Evolutionary conservation across 2,113 vertebrate genomes (phyloP).

Genomic region (Aptenodytes patagonicus): DNA sequence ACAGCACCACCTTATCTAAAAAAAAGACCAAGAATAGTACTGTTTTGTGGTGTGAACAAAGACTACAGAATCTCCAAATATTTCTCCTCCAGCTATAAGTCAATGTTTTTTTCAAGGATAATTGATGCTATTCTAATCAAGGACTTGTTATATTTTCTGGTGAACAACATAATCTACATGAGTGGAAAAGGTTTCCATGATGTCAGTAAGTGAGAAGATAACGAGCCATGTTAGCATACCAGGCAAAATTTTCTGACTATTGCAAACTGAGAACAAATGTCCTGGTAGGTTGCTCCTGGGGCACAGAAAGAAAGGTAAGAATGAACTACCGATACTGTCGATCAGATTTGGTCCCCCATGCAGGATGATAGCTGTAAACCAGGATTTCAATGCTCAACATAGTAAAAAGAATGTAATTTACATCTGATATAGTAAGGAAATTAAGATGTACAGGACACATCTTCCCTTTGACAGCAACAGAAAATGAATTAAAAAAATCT

Average conservation of each 20-base stretch:
- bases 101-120: not conserved
- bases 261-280: not conserved
- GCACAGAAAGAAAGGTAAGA: not conserved
- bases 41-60: not conserved
- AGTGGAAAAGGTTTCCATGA: not conserved
- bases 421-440: not conserved
- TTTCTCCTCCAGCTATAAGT: not conserved
- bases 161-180: not conserved
- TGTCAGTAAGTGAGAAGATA: not conserved
- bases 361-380: not conserved
- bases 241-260: not conserved
- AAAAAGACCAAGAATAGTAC: not conserved
- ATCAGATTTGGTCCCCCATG: not conserved
- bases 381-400: not conserved
- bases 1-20: not conserved
- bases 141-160: not conserved
- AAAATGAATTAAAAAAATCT: not conserved
- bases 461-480: not conserved
- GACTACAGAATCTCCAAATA: not conserved
- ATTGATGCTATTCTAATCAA: not conserved
- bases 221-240: not conserved
- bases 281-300: not conserved
- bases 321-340: not conserved
- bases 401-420: not conserved
- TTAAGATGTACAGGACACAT: not conserved